Percentiles rank a stretch among this genome's conserved stretches.
phyloP scores from a whole-genome alignment of 2,113 vertebrate species.

The Hiodon alosoides region DNA sequence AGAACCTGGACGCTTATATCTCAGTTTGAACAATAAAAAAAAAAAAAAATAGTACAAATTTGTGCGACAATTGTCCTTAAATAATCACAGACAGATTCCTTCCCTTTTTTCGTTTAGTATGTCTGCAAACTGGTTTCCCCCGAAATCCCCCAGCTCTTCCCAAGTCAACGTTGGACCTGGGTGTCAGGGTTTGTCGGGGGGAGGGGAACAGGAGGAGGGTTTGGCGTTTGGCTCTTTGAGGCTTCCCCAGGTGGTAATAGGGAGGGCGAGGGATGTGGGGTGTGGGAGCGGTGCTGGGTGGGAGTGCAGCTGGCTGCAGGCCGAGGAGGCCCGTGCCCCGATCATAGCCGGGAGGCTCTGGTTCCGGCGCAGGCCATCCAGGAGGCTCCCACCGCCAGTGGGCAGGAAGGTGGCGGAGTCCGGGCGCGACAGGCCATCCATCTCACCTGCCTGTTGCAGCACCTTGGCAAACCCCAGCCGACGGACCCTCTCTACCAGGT shows the following conservation, averaged over 20 bases:
- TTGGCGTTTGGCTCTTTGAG: slow-evolving; percentile 57
- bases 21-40: not conserved
- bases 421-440: slow-evolving; percentile 51
- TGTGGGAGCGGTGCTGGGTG: slow-evolving; percentile 35
- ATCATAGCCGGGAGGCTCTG: slow-evolving; percentile 87
- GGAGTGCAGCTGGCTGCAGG: slow-evolving; percentile 45
- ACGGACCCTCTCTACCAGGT: slow-evolving; percentile 80
- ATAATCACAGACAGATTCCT: not conserved
- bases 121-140: not conserved
- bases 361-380: slow-evolving; percentile 85
- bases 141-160: not conserved
- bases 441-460: slow-evolving; percentile 51
- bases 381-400: slow-evolving; percentile 69
- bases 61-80: not conserved
- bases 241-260: slow-evolving; percentile 54
- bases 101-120: not conserved
- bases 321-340: slow-evolving; percentile 63
- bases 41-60: not conserved
- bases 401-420: slow-evolving; percentile 75
- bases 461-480: slow-evolving; percentile 79
- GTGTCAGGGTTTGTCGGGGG: slow-evolving; percentile 45
- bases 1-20: not conserved
- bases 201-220: slow-evolving; percentile 32
- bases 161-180: not conserved
- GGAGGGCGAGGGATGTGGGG: slow-evolving; percentile 58